These are phyloP conservation scores for Morone chrysops DNA, from an alignment of 2,113 vertebrate genomes.

Conservation along the genomic window DNA sequence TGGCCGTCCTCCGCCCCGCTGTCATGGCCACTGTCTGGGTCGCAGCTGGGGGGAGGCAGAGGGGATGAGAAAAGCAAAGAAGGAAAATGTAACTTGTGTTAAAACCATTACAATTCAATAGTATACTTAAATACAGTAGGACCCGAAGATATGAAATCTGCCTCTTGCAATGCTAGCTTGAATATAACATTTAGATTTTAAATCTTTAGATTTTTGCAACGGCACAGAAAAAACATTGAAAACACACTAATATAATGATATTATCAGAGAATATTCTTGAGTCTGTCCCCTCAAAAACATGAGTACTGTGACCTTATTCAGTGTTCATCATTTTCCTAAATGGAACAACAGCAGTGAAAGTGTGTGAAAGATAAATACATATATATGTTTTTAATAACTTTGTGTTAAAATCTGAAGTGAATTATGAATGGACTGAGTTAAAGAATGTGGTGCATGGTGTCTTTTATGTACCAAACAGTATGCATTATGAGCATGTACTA, in stretches of 20 bases:
- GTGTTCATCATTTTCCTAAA: not conserved
- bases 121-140: not conserved
- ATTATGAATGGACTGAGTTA: not conserved
- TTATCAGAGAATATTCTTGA: not conserved
- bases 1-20: constrained; percentile 92
- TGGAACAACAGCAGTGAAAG: not conserved
- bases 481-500: not conserved
- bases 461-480: not conserved
- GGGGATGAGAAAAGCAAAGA: not conserved
- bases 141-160: not conserved
- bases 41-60: constrained; percentile 83
- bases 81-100: not conserved
- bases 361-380: not conserved
- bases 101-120: not conserved
- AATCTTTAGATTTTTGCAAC: not conserved
- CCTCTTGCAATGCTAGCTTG: not conserved
- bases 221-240: too few relatives aligned
- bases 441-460: not conserved
- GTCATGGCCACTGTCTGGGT: constrained; percentile 96
- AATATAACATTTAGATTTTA: not conserved
- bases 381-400: not conserved
- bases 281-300: not conserved
- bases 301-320: not conserved
- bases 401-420: too few relatives aligned
- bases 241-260: not conserved